These are phyloP conservation scores for Harlomillsia oculata DNA, from an alignment of 1,140 invertebrate genomes.

Conservation along the genomic window DNA sequence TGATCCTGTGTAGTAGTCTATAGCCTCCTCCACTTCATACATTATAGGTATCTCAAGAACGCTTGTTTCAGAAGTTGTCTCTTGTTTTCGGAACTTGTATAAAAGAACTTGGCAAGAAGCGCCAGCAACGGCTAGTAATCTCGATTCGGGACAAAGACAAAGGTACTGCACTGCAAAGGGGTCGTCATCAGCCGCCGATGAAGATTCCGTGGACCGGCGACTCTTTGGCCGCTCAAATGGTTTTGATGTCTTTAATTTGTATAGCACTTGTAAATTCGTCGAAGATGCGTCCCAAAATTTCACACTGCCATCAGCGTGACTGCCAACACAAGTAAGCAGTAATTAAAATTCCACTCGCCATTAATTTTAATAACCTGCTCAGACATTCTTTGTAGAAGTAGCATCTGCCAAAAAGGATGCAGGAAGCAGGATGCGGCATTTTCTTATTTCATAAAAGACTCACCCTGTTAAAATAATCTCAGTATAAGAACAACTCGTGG, in stretches of 20 bases:
- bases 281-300: slow-evolving; percentile 98
- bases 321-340: slow-evolving; percentile 42
- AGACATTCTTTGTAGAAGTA: not conserved
- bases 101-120: slow-evolving; percentile 84
- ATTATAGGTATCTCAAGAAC: slow-evolving; percentile 82
- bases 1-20: not conserved
- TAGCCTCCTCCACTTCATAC: slow-evolving; percentile 59
- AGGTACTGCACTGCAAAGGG: slow-evolving; percentile 89
- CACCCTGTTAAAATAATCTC: slow-evolving; percentile 94
- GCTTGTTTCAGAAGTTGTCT: slow-evolving; percentile 70
- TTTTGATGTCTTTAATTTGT: slow-evolving; percentile 95
- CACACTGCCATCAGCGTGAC: slow-evolving; percentile 89
- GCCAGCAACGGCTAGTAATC: slow-evolving; percentile 78
- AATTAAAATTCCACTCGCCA: not conserved
- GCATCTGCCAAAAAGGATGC: too few relatives aligned
- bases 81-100: slow-evolving; percentile 89
- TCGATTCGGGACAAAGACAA: slow-evolving; percentile 83
- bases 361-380: not conserved
- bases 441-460: slow-evolving; percentile 28
- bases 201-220: slow-evolving; percentile 41
- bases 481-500: slow-evolving; percentile 84
- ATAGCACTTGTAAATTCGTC: slow-evolving; percentile 83
- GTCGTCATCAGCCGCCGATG: slow-evolving; percentile 57
- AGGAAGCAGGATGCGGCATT: too few relatives aligned
- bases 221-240: slow-evolving; percentile 66